A percentile compares a stretch with the other conserved stretches of the same genome.
phyloP scores from a whole-genome alignment of 2,888 invertebrate species.

The Monochamus alternatus region DNA sequence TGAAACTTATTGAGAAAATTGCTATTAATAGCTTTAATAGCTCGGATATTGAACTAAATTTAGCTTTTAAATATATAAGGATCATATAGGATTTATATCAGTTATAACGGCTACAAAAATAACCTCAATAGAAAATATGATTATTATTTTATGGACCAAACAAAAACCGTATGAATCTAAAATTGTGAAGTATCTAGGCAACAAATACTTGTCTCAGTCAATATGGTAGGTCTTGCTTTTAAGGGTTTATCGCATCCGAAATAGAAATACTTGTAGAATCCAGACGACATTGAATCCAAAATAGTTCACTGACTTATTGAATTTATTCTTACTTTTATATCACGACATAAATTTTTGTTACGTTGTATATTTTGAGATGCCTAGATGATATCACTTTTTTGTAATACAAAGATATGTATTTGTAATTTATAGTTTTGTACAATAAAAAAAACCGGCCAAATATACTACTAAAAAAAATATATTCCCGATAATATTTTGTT shows the following conservation, averaged over 20 bases:
- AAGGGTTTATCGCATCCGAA: slow-evolving; percentile 17
- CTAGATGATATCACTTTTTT: too few relatives aligned
- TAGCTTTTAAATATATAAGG: not conserved
- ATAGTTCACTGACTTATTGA: slow-evolving; percentile 38
- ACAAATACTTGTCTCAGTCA: not conserved
- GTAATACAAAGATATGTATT: too few relatives aligned
- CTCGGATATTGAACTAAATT: slow-evolving; percentile 9
- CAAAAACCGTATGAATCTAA: not conserved
- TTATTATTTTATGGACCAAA: not conserved
- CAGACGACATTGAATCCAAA: slow-evolving; percentile 36
- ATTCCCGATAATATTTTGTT: too few relatives aligned
- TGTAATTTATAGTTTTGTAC: too few relatives aligned
- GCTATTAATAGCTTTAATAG: slow-evolving; percentile 20
- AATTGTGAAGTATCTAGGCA: not conserved
- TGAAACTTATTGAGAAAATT: slow-evolving; percentile 9
- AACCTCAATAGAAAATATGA: not conserved
- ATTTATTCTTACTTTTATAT: slow-evolving; percentile 14
- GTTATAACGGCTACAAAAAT: not conserved
- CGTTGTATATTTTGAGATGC: too few relatives aligned
- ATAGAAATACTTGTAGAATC: slow-evolving; percentile 15
- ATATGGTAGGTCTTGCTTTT: not conserved
- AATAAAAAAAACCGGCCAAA: too few relatives aligned
- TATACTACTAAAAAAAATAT: too few relatives aligned
- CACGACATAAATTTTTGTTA: not conserved
- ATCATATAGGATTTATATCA: not conserved